Evolutionary conservation across 2,797 vertebrate genomes (phyloP), one percentile per base, ranked within the genome.

Genomic region (Sparus aurata): DNA sequence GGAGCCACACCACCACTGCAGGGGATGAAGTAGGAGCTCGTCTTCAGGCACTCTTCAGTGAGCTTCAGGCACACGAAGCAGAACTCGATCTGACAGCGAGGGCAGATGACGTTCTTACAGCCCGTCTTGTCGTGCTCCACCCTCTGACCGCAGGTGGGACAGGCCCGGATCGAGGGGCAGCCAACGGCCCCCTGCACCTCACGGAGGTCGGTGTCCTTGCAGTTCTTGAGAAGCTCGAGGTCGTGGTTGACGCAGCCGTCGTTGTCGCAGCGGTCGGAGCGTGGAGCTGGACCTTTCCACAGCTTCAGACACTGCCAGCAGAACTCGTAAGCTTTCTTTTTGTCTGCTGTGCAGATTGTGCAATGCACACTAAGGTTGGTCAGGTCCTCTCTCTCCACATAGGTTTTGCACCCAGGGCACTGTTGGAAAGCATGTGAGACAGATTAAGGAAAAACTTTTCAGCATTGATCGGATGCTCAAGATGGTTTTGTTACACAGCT

Each of bases 1-100:
- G 91, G 93, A 4, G 95, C 94, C 17, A 95, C 88, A 0, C 92
- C 92, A 1, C 12, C 87, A 2, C 75, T 82, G 71, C 95, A 96
- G 50, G 54, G 27, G 18, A 20, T 38, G 83, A 57, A 96, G 80
- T 94, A 7, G 1, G 74, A 46, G 52, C 92, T 92, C 0, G 84
- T 90, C 59, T 11, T 0, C 67, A 87, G 17, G 80, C 95, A 95
- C 15, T 46, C 49, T 0, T 62, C 4, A 0, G 90, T 95, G 20
- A 80, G 80, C 77, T 96, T 94, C 76, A 96, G 90, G 34, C 95
- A 96, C 72, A 95, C 90, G 1, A 96, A 96, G 88, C 95, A 96
- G 89, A 96, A 96, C 90, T 95, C 94, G 0, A 91, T 27, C 58
- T 84, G 87, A 54, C 95, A 96, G 65, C 93, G 92, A 5, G 85